Conservation (phyloP, 2,888 invertebrate genomes). For the Mycalesis mineus region DNA sequence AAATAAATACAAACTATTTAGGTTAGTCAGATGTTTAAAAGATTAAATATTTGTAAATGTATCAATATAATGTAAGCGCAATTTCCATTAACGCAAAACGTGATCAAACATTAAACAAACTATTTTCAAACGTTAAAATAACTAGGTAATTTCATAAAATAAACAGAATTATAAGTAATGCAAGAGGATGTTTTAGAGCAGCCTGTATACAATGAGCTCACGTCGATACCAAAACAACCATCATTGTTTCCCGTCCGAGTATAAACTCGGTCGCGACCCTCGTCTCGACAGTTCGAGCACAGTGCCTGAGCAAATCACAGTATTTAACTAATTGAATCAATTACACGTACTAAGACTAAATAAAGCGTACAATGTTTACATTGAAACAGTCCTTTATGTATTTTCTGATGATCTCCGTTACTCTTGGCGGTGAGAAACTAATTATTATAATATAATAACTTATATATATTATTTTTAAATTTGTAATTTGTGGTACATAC, state of each 20-base stretch:
- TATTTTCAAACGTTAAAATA: neutral
- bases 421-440: slow-evolving; percentile 49
- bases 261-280: slow-evolving; percentile 38
- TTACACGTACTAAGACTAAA: neutral
- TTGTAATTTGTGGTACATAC: neutral
- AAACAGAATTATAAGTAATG: neutral
- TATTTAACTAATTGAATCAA: neutral
- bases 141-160: neutral
- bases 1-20: too few relatives aligned
- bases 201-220: slow-evolving; percentile 29
- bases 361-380: slow-evolving; percentile 33
- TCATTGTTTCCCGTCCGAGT: slow-evolving; percentile 37
- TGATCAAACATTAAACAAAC: neutral
- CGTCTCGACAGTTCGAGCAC: slow-evolving; percentile 21
- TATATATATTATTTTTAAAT: neutral
- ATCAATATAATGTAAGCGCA: neutral
- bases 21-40: too few relatives aligned
- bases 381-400: slow-evolving; percentile 45
- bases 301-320: slow-evolving; percentile 13
- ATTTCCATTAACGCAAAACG: neutral
- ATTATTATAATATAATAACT: neutral
- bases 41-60: too few relatives aligned
- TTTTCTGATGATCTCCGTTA: slow-evolving; percentile 48
- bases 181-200: slow-evolving; percentile 25
- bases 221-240: slow-evolving; percentile 40